Evolutionary conservation across 2,888 invertebrate genomes (phyloP).

Genomic region (Erannis defoliaria): DNA sequence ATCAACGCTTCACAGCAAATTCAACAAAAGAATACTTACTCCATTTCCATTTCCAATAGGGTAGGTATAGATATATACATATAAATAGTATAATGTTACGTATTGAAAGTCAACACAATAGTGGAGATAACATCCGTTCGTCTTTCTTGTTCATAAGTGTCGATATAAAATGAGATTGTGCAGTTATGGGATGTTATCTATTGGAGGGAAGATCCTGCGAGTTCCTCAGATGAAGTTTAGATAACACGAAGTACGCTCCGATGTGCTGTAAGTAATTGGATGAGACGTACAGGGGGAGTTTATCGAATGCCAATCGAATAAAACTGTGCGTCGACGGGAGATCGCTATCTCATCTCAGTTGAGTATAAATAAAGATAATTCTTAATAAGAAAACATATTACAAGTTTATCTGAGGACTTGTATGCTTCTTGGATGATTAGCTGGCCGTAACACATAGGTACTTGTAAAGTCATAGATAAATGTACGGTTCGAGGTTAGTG

Average conservation of each 20-base stretch:
- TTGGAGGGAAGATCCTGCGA: constrained; percentile 54
- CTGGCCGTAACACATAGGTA: too few species aligned
- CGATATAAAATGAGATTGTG: constrained; percentile 68
- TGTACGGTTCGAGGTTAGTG: too few species aligned
- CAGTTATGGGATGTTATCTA: constrained; percentile 43
- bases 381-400: not conserved
- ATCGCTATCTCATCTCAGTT: constrained; percentile 20
- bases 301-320: constrained; percentile 82
- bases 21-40: constrained; percentile 48
- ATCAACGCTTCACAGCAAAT: constrained; percentile 52
- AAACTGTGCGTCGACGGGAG: constrained; percentile 63
- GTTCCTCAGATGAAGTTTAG: constrained; percentile 80
- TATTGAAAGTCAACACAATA: constrained; percentile 53
- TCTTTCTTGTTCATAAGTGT: constrained; percentile 64
- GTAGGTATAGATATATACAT: constrained; percentile 2
- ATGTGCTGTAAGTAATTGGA: constrained; percentile 80
- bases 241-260: constrained; percentile 68
- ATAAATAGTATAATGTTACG: constrained; percentile 35
- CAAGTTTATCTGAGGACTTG: not conserved
- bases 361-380: constrained; percentile 8
- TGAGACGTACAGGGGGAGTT: constrained; percentile 66
- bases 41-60: constrained; percentile 39
- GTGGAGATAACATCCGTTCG: constrained; percentile 50
- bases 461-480: too few species aligned
- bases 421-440: too few species aligned